phyloP scores from a whole-genome alignment of 2,888 invertebrate species.

The Leptinotarsa peninsularis region DNA sequence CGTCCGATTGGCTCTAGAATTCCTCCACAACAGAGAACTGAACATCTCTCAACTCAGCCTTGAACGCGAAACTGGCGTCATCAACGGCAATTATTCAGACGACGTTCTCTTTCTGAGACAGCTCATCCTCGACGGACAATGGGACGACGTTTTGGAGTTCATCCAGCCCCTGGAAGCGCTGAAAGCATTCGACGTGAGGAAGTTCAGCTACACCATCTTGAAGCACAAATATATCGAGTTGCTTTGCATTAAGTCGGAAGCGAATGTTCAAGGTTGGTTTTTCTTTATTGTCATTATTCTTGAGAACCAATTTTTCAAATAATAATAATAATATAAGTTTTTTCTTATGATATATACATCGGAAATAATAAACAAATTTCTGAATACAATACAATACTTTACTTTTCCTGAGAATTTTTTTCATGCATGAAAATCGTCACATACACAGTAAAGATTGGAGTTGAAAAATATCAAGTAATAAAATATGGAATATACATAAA shows the following conservation, averaged over 20 bases:
- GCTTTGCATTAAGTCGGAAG: constrained; percentile 94
- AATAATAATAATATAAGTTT: no score
- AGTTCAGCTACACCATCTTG: constrained; percentile 87
- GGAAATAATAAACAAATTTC: no score
- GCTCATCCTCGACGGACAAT: constrained; percentile 95
- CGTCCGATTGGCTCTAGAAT: constrained; percentile 85
- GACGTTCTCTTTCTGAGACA: constrained; percentile 94
- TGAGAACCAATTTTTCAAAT: background rate
- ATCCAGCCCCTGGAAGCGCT: constrained; percentile 90
- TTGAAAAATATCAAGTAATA: no score
- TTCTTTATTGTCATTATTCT: background rate
- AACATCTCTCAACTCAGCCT: constrained; percentile 92
- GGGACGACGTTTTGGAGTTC: constrained; percentile 97
- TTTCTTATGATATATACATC: no score
- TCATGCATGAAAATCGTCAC: no score
- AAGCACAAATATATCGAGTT: constrained; percentile 95
- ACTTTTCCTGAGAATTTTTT: no score
- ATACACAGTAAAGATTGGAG: no score
- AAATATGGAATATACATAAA: no score
- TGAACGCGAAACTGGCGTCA: constrained; percentile 94
- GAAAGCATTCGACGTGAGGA: constrained; percentile 84
- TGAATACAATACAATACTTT: no score
- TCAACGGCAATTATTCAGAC: constrained; percentile 93
- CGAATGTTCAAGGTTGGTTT: constrained; percentile 73
- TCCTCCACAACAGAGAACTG: constrained; percentile 88